Evolutionary conservation across 2,888 invertebrate genomes (phyloP).

Genomic region (Bimastos eiseni): DNA sequence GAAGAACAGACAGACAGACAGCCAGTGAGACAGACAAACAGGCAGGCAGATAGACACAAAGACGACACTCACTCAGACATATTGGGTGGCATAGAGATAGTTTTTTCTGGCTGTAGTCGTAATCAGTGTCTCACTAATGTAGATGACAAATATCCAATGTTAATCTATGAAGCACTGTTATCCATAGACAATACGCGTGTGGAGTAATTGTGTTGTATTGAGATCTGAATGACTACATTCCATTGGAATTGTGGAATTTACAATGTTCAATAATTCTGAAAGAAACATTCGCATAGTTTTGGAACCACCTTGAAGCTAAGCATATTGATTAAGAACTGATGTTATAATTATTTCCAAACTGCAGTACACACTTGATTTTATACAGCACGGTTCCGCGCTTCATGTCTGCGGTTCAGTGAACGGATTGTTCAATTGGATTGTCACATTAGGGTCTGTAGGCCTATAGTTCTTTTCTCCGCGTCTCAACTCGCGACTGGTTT

Average conservation of each 20-base stretch:
- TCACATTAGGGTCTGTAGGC: too few relatives aligned
- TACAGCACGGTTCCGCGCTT: too few relatives aligned
- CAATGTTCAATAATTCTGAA: background rate
- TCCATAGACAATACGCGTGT: background rate
- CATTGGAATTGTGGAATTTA: background rate
- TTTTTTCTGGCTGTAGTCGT: background rate
- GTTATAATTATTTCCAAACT: too few relatives aligned
- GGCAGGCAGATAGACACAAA: too few relatives aligned
- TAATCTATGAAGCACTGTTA: background rate
- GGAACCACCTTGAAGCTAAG: too few relatives aligned
- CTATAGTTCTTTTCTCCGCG: background rate
- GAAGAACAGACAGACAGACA: background rate
- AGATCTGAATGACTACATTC: constrained; percentile 6
- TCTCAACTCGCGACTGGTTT: background rate
- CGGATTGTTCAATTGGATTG: background rate
- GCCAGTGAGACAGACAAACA: background rate
- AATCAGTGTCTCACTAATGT: background rate
- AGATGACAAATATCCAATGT: too few relatives aligned
- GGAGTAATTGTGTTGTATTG: background rate
- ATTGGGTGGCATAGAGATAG: background rate
- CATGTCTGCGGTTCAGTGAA: background rate
- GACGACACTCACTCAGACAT: background rate
- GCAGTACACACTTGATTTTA: background rate
- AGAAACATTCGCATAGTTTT: background rate
- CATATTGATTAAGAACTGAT: background rate